Evolutionary conservation across 30 jellyfish, hydroid and myxozoan genomes (phyloP), one percentile per base, ranked within the genome.

Genomic region (Hydractinia echinata): DNA sequence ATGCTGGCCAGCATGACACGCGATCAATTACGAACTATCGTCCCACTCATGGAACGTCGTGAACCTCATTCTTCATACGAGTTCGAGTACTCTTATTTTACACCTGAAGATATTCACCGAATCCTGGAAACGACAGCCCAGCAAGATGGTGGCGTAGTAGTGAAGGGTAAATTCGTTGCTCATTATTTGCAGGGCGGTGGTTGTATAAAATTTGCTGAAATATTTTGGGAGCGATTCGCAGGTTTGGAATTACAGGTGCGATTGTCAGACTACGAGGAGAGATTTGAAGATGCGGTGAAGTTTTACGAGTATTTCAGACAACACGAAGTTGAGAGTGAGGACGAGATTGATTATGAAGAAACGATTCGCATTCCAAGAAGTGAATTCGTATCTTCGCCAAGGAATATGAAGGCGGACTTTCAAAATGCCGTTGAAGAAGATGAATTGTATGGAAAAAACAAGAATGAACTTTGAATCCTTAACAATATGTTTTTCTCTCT

Each of bases 11-110:
- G 39, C 14, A 55, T 78, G 58, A 10, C 83, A 48, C 21, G 51
- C 8, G 81, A 78, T 13, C 83, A 78, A 16, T 16, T 78, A 10
- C 53, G 86, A 48, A 61, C 56, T 14, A 44, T 54, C n/a, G 18
- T 58, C 5, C 51, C 74, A n/a, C 11, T 50, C 15, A 64, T n/a
- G 19, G 51, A 60, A 30, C 21, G 13, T 1, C n/a, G 56, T 5
- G 86, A 78, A 55, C 81, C 81, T 5, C 78, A 18, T 54, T 21
- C 39, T 30, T 18, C 86, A 18, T 61, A 44, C 39, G 86, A 78
- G 52, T 81, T 55, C 58, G 86, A 78, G 50, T 78, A 78, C 81
- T 54, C 54, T 55, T 55, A 8, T 11, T 20, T 78, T 20, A n/a
- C 39, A 10, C 81, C 81, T 48, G 61, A 78, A 5, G 20, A 53